Percentiles rank a stretch among this genome's conserved stretches.
These are phyloP conservation scores for Tylochromis polylepis DNA, from an alignment of 2,113 vertebrate genomes.

Conservation along the genomic window DNA sequence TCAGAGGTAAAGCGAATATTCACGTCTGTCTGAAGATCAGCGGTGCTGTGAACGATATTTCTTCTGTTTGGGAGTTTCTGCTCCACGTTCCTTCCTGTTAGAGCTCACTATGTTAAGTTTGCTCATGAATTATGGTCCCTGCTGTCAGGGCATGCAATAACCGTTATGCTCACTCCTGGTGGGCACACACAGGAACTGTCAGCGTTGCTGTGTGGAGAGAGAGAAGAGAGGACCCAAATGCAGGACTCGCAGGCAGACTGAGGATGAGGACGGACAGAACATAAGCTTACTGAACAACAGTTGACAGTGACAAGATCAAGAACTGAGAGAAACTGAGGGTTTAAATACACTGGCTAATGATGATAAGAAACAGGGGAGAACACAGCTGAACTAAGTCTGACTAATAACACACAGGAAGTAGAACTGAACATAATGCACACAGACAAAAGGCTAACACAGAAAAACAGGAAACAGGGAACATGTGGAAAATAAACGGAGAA, in stretches of 20 bases:
- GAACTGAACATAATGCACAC: no score
- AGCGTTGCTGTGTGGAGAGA: background rate
- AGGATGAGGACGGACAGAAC: background rate
- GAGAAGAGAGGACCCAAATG: background rate
- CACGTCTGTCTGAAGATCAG: background rate
- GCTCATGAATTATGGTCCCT: no score
- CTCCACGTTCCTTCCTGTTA: no score
- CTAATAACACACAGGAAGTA: background rate
- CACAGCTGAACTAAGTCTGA: background rate
- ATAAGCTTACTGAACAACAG: background rate
- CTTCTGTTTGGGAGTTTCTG: no score
- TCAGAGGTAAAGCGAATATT: background rate
- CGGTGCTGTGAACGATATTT: no score
- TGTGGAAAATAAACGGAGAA: no score
- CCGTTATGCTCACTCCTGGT: background rate
- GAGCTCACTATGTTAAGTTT: no score
- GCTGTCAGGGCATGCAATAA: no score
- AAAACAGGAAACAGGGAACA: no score
- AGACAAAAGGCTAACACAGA: no score
- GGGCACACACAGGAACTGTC: background rate
- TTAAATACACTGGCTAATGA: background rate
- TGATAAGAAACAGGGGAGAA: fast-evolving
- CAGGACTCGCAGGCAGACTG: background rate
- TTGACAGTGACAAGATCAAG: background rate
- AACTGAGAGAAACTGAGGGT: background rate